Evolutionary conservation across 2,797 vertebrate genomes (phyloP).

Genomic region (Australoheros facetus): DNA sequence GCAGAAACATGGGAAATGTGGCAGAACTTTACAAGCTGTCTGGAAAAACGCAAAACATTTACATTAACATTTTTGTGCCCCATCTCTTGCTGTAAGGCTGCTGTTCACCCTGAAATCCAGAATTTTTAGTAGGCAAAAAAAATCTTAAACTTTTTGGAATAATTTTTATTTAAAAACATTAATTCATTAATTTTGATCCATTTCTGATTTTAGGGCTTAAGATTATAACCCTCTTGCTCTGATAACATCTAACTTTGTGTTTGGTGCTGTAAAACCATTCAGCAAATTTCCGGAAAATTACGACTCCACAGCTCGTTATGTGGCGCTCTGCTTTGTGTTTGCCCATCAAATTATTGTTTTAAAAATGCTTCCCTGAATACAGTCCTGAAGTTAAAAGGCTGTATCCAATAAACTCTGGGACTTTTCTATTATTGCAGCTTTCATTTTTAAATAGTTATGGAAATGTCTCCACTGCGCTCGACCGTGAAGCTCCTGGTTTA

Average conservation of each 20-base stretch:
- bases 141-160: background rate
- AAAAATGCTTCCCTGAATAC: background rate
- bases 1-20: background rate
- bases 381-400: background rate
- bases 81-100: no score
- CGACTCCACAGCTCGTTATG: background rate
- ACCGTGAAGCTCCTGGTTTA: slow-evolving; percentile 25
- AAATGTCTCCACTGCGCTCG: slow-evolving; percentile 12
- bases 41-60: no score
- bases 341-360: background rate
- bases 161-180: background rate
- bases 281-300: background rate
- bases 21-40: background rate
- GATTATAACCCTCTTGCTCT: background rate
- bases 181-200: no score
- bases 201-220: background rate
- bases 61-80: no score
- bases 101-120: no score
- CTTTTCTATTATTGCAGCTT: background rate
- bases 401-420: background rate
- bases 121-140: background rate
- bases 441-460: background rate
- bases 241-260: background rate
- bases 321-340: slow-evolving; percentile 1
- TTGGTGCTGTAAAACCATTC: background rate